phyloP scores from a whole-genome alignment of 2,113 vertebrate species.

The Aldabrachelys gigantea region DNA sequence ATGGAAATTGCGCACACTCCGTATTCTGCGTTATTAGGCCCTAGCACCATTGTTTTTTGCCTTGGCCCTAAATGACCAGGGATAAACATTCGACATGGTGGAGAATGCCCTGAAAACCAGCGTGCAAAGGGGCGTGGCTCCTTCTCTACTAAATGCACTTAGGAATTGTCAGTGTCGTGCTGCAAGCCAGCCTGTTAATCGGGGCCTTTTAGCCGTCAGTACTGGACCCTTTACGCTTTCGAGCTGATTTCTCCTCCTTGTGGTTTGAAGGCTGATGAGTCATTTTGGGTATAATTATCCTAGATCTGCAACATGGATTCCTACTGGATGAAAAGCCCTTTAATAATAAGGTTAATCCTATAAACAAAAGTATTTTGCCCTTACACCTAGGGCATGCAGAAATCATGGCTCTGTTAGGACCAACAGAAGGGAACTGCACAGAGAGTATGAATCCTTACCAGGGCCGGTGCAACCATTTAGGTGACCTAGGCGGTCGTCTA shows the following conservation, averaged over 20 bases:
- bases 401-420: rapidly evolving
- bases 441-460: not conserved
- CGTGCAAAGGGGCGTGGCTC: not conserved
- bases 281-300: not conserved
- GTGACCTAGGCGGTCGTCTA: too few species aligned
- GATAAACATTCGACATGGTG: not conserved
- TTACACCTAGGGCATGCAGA: rapidly evolving
- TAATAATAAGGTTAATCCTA: not conserved
- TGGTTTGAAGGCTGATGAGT: not conserved
- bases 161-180: rapidly evolving
- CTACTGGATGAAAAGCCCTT: not conserved
- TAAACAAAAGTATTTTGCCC: not conserved
- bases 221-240: not conserved
- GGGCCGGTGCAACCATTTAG: too few species aligned
- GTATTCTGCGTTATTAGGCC: rapidly evolving
- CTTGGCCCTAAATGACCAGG: not conserved
- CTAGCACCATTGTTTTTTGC: not conserved
- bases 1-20: rapidly evolving
- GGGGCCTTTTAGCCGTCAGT: not conserved
- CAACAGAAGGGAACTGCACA: not conserved
- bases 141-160: not conserved
- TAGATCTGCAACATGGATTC: rapidly evolving
- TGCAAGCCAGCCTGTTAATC: rapidly evolving
- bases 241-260: not conserved
- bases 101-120: not conserved